Evolutionary conservation across 2,888 invertebrate genomes (phyloP), one percentile per base, ranked within the genome.

Genomic region (Eustalomyia histrio): DNA sequence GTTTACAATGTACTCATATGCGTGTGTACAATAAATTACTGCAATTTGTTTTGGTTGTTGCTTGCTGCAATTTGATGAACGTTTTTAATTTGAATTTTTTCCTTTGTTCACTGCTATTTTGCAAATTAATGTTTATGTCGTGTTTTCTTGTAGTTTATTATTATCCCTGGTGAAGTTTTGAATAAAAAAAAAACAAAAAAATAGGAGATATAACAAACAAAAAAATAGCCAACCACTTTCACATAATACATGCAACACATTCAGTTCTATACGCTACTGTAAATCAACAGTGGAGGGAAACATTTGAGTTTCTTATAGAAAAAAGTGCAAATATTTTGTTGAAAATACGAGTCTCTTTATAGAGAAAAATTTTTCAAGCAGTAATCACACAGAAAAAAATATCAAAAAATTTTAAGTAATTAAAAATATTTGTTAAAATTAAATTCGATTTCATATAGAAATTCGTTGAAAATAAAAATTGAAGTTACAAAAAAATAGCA

Each of bases 51-150:
- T 78, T 73, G 68, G 80, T 67, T 80, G 78, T 71, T 83, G 52
- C 75, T 74, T 76, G 64, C 75, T 57, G 65, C 80, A 75, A 79
- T 76, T 87, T 86, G 64, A 87, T 86, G 85, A 83, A 83, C 84
- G 84, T 73, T 83, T 64, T 61, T 63, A 67, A 63, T 68, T 69
- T 79, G 43, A 65, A 47, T 73, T 68, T 82, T 63, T 76, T 76
- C 24, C 60, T 53, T 64, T 76, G 50, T 79, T 47, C 58, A 33
- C 53, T 39, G 16, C 61, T 57, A 68, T 18, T 67, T 85, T 85
- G 84, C 81, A 88, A 87, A 87, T 87, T 87, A 87, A 86, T 87
- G 87, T 87, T 88, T 87, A 85, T 87, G 83, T 84, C 86, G 82
- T 80, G 82, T 57, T 65, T 65, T 53, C 53, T 69, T 82, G 85